Base-by-base conservation (phyloP, 2,888 invertebrate genomes). In the Apotomis capreana region DNA sequence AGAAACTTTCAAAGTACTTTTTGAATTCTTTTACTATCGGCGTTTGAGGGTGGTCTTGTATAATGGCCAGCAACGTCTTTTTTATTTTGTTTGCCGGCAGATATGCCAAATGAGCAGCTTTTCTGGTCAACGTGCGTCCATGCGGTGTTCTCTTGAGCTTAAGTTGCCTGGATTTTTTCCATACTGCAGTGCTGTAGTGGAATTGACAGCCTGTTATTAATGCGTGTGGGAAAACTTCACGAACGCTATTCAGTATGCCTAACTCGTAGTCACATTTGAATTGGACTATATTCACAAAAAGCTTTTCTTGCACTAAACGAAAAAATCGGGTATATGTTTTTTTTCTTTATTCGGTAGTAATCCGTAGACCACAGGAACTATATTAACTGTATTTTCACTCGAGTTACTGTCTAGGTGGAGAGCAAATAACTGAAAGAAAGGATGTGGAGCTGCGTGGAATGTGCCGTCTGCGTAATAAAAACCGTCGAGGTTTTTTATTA, bases 201-300 rank as follows among this genome's bases (percentile, higher is more conserved):
- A 61, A 8, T 1, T 61, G 61, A 12, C 61, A 61, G 26, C 61
- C 61, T 3, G 61, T 61, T 49, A 49, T 10, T 3, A 52, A 5
- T 1, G 54, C 54, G 0, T 63, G 13, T n/a, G 63, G 63, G 15
- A 63, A 52, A 10, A 63, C 63, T 40, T n/a, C n/a, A 37, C 52
- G 40, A 36, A 63, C 54, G 5, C 52, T 52, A 13, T 63, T 52
- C 13, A 63, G 4, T 5, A 54, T 26, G 3, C 13, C 63, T 5
- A 54, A 40, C 10, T 63, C 54, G 44, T 55, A 55, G 44, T 64
- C 55, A 55, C 64, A 55, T 55, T 64, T 64, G 55, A 64, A 64
- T 26, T 12, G 5, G 15, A 55, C 26, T 9, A 63, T 63, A 4
- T 63, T 63, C 5, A 63, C 51, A 63, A 9, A 12, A 37, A 62